Conservation (phyloP, 30 jellyfish, hydroid and myxozoan species). For the Sanderia malayensis region DNA sequence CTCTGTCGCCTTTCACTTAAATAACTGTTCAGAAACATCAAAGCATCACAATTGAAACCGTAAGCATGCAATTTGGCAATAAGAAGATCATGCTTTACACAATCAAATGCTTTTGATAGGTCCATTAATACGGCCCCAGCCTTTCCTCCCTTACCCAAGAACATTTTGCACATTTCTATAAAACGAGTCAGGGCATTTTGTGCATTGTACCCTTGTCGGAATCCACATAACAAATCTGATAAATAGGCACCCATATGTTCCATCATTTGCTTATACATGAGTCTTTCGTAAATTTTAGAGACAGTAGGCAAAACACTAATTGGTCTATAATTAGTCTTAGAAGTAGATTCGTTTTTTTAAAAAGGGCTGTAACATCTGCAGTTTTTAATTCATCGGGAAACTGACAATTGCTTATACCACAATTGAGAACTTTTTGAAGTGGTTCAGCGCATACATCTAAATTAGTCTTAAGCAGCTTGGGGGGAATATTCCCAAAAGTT, state of each 20-base stretch:
- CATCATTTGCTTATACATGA: background rate
- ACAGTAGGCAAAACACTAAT: conserved; percentile 1
- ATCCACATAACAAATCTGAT: background rate
- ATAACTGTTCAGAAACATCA: conserved; percentile 30
- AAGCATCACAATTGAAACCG: conserved; percentile 33
- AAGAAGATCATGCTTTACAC: conserved; percentile 30
- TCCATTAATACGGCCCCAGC: conserved; percentile 49
- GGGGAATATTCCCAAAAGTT: background rate
- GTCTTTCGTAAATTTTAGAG: background rate
- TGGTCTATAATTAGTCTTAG: background rate
- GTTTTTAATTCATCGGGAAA: background rate
- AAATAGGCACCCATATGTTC: background rate
- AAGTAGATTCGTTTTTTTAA: background rate
- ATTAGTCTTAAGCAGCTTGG: background rate
- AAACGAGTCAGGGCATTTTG: background rate
- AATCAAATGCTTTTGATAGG: conserved; percentile 38
- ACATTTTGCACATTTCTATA: background rate
- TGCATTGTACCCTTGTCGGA: background rate
- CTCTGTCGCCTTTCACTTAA: conserved; percentile 10
- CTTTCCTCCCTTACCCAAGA: conserved; percentile 18
- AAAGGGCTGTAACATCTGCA: background rate
- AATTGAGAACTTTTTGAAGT: background rate
- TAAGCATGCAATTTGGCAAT: conserved; percentile 48
- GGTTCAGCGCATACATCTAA: background rate
- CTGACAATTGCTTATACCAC: background rate